A percentile compares a stretch with the other conserved stretches of the same genome.
Evolutionary conservation across 2,888 invertebrate genomes (phyloP).

Genomic region (Caenorhabditis afra): DNA sequence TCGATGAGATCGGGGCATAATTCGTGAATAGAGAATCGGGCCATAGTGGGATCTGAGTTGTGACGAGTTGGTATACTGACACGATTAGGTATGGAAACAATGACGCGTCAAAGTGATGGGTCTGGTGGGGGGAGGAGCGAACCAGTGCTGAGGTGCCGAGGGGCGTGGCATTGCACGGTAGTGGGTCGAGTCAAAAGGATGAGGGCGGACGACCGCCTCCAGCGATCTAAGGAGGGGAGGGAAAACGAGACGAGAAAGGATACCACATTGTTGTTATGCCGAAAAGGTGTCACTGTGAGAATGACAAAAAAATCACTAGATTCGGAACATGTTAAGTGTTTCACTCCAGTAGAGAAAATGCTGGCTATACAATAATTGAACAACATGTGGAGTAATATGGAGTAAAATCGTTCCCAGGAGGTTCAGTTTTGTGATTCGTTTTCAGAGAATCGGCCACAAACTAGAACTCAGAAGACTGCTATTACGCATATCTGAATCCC

Average conservation of each 20-base stretch:
- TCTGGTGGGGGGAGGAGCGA: conserved; percentile 39
- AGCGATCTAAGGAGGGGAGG: neutral
- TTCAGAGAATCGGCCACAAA: neutral
- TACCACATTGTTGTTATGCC: too few relatives aligned
- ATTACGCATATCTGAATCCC: too few relatives aligned
- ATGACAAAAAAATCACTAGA: too few relatives aligned
- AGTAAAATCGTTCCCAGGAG: too few relatives aligned
- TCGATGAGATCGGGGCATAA: conserved; percentile 67
- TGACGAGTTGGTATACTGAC: conserved; percentile 55
- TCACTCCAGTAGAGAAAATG: too few relatives aligned
- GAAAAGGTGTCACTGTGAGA: too few relatives aligned
- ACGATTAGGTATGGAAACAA: conserved; percentile 60
- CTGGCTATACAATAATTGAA: too few relatives aligned
- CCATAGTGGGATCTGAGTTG: conserved; percentile 55
- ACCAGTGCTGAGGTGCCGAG: conserved; percentile 33
- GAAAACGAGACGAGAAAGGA: neutral
- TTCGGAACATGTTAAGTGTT: too few relatives aligned
- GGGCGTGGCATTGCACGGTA: conserved; percentile 47
- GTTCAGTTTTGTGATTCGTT: neutral
- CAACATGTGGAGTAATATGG: too few relatives aligned
- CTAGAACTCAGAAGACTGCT: too few relatives aligned
- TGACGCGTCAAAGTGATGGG: conserved; percentile 53
- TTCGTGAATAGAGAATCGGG: conserved; percentile 68
- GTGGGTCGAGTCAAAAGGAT: conserved; percentile 27
- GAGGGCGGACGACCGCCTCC: conserved; percentile 5